Evolutionary conservation across 2,888 invertebrate species (phyloP).

Genomic region (Mayetiola destructor): DNA sequence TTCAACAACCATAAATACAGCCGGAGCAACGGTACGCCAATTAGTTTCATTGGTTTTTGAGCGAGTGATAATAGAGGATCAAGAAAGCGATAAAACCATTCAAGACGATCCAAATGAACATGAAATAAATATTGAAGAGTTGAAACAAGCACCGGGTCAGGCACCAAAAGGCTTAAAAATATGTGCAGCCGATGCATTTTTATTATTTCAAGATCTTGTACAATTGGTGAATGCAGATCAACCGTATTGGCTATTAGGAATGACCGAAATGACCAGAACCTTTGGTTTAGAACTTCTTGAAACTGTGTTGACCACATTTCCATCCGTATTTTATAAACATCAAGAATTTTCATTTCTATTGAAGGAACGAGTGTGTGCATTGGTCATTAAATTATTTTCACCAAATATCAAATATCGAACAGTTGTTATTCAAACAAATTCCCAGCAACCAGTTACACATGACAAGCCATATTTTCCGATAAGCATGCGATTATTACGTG

Average conservation of each 20-base stretch:
- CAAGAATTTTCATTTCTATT: constrained; percentile 85
- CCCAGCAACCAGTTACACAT: constrained; percentile 47
- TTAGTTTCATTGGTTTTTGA: constrained; percentile 86
- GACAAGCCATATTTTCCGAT: constrained; percentile 96
- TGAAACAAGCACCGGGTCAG: constrained; percentile 57
- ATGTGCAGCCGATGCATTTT: constrained; percentile 85
- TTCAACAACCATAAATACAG: constrained; percentile 89
- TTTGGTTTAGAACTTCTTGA: constrained; percentile 92
- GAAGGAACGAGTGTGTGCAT: constrained; percentile 92
- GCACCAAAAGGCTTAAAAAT: constrained; percentile 73
- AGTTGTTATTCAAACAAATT: constrained; percentile 39
- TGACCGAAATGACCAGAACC: constrained; percentile 93
- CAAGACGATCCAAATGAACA: constrained; percentile 22
- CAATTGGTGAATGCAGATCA: constrained; percentile 93
- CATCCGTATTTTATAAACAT: constrained; percentile 77
- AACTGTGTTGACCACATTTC: constrained; percentile 77
- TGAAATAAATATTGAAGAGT: constrained; percentile 59
- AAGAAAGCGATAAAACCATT: constrained; percentile 25
- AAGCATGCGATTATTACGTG: constrained; percentile 82
- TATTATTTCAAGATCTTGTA: constrained; percentile 93
- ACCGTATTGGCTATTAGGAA: constrained; percentile 87
- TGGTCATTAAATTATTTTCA: constrained; percentile 96
- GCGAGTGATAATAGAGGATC: constrained; percentile 58
- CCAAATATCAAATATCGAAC: constrained; percentile 92
- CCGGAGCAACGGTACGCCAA: constrained; percentile 93